Evolutionary conservation across 2,888 invertebrate species (phyloP).

Genomic region (Acheta domesticus): DNA sequence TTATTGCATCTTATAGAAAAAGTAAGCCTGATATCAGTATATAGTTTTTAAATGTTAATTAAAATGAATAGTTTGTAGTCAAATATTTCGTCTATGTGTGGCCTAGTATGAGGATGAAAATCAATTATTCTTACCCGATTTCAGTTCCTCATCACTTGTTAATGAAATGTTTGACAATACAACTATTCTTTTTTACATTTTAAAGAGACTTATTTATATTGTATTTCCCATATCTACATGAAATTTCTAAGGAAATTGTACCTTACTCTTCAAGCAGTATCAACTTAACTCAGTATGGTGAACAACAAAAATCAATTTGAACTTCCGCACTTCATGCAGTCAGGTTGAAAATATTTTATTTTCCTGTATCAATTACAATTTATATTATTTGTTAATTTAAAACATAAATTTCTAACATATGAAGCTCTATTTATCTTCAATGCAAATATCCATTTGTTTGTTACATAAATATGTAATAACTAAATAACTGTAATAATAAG

Average conservation of each 20-base stretch:
- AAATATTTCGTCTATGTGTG: constrained; percentile 10
- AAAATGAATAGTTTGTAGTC: neutral
- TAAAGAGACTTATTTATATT: neutral
- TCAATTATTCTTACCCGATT: neutral
- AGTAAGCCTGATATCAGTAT: too few relatives aligned
- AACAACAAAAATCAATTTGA: neutral
- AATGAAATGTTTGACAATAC: neutral
- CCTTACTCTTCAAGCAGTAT: neutral
- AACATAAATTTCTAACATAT: neutral
- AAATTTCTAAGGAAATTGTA: neutral
- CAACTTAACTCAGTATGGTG: constrained; percentile 5
- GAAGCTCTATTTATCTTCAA: neutral
- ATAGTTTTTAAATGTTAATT: too few relatives aligned
- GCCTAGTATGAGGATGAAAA: neutral
- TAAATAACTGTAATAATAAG: constrained; percentile 36
- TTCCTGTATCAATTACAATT: neutral
- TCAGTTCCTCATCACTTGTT: constrained; percentile 18
- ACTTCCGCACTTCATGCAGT: too few relatives aligned
- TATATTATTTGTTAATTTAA: neutral
- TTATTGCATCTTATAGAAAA: too few relatives aligned
- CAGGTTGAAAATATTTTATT: too few relatives aligned
- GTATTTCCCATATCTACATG: neutral
- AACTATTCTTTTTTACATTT: neutral
- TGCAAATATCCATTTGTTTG: constrained; percentile 30
- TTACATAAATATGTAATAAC: constrained; percentile 35